Evolutionary conservation across 2,888 invertebrate species (phyloP), one percentile per base, ranked within the genome.

Genomic region (Diaphora mendica): DNA sequence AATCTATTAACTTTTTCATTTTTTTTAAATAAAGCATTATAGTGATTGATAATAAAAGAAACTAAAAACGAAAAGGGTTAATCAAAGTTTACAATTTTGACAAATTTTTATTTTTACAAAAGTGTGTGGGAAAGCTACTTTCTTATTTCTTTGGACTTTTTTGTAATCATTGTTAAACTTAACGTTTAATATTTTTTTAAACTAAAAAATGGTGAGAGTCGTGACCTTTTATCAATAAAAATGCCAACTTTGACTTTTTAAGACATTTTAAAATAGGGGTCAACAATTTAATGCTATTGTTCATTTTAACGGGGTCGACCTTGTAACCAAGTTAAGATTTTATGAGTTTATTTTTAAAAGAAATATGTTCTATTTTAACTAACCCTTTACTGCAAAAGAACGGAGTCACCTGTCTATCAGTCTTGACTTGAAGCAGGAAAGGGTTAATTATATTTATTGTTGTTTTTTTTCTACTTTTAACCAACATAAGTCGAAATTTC

Each of bases 211-310:
- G 30, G 42, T 68, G 39, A 68, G 55, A 20, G 42, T 64, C 35
- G 26, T 75, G 69, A 72, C 71, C 75, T 68, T 71, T 80, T 72
- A 33, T 69, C 11, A 70, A 39, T 20, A 75, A 75, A 71, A 73
- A 64, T 30, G 69, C 68, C 74, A 84, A 72, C 82, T 82, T 84
- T 82, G 82, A 80, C 78, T 71, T 82, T 73, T 72, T 42, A 13
- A 9, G 30, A 82, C 73, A 77, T 70, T 44, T 42, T 26, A 20
- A 82, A 62, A 55, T 11, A 33, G n/a, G 62, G 72, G 66, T 68
- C 44, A 55, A 39, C 33, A 44, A 62, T 66, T 68, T n/a, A 44
- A 17, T 48, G 23, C 13, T 33, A 30, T 42, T 55, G 48, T 68
- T 51, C 51, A 17, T 17, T 44, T 67, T 13, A 33, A 67, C 30